phyloP scores from a whole-genome alignment of 2,888 invertebrate species.

The Drosophila pseudotakahashii region DNA sequence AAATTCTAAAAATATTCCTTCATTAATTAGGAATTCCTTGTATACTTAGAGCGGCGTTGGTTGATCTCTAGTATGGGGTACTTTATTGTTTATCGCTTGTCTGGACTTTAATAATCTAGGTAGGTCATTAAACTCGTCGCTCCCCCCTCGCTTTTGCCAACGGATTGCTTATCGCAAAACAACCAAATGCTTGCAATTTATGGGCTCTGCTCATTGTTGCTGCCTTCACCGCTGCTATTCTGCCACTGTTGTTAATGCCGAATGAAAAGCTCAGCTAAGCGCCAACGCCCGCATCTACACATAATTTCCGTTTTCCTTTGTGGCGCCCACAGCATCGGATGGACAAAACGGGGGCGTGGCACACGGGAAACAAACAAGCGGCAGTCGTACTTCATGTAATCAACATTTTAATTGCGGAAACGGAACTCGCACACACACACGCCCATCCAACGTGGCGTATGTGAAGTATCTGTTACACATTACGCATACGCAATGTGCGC shows the following conservation, averaged over 20 bases:
- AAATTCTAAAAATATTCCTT: too few species aligned
- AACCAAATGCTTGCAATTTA: constrained; percentile 62
- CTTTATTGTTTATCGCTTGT: not conserved
- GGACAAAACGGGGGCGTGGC: constrained; percentile 32
- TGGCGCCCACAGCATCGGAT: constrained; percentile 62
- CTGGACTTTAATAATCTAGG: constrained; percentile 18
- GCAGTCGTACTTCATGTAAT: constrained; percentile 78
- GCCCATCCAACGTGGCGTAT: constrained; percentile 13
- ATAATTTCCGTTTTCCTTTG: constrained; percentile 78
- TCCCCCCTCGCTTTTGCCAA: constrained; percentile 32
- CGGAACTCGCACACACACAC: constrained; percentile 71
- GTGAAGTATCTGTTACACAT: constrained; percentile 67
- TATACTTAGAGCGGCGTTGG: not conserved
- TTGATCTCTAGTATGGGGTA: not conserved
- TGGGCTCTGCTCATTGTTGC: constrained; percentile 42
- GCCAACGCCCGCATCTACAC: constrained; percentile 69
- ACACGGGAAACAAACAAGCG: constrained; percentile 63
- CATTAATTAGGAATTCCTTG: not conserved
- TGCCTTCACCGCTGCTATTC: constrained; percentile 10
- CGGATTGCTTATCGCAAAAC: constrained; percentile 45
- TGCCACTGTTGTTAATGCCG: constrained; percentile 18
- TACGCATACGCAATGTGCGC: constrained; percentile 70
- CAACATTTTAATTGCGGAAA: constrained; percentile 81
- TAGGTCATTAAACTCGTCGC: constrained; percentile 51
- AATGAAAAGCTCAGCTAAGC: constrained; percentile 58